A percentile compares a stretch with the other conserved stretches of the same genome.
Conservation (phyloP, 1,140 invertebrate genomes). For the Geopemphigus sp. region DNA sequence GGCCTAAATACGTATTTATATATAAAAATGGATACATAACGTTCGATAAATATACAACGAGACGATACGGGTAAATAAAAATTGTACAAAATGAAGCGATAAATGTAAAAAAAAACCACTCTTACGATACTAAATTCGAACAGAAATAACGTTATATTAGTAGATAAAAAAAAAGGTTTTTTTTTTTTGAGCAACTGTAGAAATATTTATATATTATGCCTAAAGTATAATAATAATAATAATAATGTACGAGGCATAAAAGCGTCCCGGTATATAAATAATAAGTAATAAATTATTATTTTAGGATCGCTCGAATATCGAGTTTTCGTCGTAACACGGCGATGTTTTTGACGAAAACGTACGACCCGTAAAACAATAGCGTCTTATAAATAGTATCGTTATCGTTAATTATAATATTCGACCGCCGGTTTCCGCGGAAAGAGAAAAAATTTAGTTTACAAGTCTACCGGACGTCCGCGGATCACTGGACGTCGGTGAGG, state of each 20-base stretch:
- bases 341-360: too few species aligned
- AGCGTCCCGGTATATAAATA: not conserved
- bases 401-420: too few species aligned
- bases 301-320: conserved; percentile 6
- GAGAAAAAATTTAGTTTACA: too few species aligned
- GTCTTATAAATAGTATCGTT: too few species aligned
- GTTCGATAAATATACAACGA: conserved; percentile 44
- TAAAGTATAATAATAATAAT: not conserved
- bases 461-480: too few species aligned
- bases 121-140: conserved; percentile 18
- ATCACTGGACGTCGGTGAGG: too few species aligned
- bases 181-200: conserved; percentile 44
- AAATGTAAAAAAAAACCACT: conserved; percentile 14
- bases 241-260: too few species aligned
- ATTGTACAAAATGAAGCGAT: conserved; percentile 43
- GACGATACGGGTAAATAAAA: conserved; percentile 33
- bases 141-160: not conserved
- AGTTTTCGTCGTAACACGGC: too few species aligned
- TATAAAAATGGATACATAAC: conserved; percentile 17
- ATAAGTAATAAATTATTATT: conserved; percentile 32
- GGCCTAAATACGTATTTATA: conserved; percentile 21
- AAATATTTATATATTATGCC: not conserved
- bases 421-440: too few species aligned
- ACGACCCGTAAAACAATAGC: too few species aligned
- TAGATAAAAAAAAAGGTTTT: conserved; percentile 1